A percentile compares a stretch with the other conserved stretches of the same genome.
Conservation (phyloP, 2,113 vertebrate species). For the Ia io region DNA sequence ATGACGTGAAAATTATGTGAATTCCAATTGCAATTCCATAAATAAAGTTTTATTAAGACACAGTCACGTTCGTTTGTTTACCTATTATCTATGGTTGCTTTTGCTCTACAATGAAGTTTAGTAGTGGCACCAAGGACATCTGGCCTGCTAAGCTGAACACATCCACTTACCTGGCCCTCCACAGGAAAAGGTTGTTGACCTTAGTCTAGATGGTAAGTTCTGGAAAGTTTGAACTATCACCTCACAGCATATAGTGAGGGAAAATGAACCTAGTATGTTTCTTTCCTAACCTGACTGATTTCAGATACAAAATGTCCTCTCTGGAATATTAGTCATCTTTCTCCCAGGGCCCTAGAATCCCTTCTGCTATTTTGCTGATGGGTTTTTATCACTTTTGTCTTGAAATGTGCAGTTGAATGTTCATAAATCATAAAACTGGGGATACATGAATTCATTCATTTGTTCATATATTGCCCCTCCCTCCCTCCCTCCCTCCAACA, state of each 20-base stretch:
- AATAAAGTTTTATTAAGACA: not conserved
- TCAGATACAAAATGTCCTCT: not conserved
- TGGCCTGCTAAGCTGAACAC: not conserved
- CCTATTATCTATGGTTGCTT: not conserved
- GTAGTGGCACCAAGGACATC: not conserved
- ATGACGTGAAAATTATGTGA: not conserved
- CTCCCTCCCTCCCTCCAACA: not conserved
- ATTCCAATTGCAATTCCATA: not conserved
- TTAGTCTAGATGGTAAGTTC: not conserved
- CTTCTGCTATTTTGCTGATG: not conserved
- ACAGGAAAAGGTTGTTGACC: not conserved
- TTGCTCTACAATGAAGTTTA: not conserved
- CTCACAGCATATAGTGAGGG: not conserved
- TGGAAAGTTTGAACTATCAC: not conserved
- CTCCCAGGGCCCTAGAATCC: not conserved
- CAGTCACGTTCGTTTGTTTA: not conserved
- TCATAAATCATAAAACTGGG: not conserved
- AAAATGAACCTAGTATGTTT: not conserved
- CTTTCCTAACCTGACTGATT: not conserved
- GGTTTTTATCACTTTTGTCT: not conserved
- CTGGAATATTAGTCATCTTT: not conserved
- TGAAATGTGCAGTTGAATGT: not conserved
- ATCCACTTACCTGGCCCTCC: not conserved
- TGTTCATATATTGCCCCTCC: not conserved
- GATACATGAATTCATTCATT: not conserved